Conservation (phyloP, 2,888 invertebrate genomes). For the Drosophila fungiperda region DNA sequence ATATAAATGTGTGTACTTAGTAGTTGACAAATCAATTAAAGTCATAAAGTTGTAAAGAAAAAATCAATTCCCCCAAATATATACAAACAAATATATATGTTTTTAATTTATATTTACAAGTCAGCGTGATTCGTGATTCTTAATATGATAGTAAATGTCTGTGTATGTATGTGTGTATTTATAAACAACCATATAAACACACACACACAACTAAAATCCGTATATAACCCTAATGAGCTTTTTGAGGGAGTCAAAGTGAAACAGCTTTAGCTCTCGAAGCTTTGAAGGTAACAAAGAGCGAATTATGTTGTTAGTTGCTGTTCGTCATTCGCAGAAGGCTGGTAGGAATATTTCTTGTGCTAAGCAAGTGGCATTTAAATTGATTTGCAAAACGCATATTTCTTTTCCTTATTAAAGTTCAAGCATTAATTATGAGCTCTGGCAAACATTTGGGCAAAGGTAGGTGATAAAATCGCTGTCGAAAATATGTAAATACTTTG, state of each 20-base stretch:
- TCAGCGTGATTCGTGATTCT: constrained; percentile 67
- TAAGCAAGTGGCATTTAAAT: background rate
- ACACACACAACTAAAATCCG: constrained; percentile 30
- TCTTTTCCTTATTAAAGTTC: constrained; percentile 25
- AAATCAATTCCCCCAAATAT: constrained; percentile 32
- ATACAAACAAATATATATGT: constrained; percentile 36
- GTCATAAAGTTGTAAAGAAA: constrained; percentile 46
- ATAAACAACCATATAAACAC: constrained; percentile 3
- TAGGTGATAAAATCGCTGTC: constrained; percentile 13
- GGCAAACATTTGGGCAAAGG: constrained; percentile 68
- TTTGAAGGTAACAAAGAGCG: constrained; percentile 13
- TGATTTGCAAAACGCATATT: constrained; percentile 11
- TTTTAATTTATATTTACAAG: constrained; percentile 53
- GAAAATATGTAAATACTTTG: constrained; percentile 1
- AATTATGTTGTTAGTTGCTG: constrained; percentile 24
- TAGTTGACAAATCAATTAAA: constrained; percentile 64
- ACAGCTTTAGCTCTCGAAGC: constrained; percentile 15
- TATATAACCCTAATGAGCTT: background rate
- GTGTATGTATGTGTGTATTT: background rate
- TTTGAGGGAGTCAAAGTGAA: background rate
- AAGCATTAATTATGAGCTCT: constrained; percentile 50
- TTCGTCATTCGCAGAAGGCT: constrained; percentile 15
- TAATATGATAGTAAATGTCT: constrained; percentile 35
- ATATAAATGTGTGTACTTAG: constrained; percentile 68
- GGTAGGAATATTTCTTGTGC: background rate